These are phyloP conservation scores for Aquatica leii DNA, from an alignment of 2,888 invertebrate genomes.

Conservation along the genomic window DNA sequence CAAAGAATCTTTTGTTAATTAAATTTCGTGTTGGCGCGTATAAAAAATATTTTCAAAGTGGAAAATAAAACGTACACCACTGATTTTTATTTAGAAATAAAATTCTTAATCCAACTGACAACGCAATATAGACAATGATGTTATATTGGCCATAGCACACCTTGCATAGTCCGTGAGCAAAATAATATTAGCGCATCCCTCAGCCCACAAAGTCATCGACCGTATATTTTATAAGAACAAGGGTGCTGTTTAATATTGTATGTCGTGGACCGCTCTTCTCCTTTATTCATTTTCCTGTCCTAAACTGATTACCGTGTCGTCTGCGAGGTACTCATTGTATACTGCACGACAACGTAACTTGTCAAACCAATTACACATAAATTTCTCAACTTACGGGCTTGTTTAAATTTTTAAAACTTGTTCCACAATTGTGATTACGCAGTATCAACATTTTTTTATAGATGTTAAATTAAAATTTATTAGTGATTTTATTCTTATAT, in stretches of 20 bases:
- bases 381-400: too few relatives aligned
- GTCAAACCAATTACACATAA: too few relatives aligned
- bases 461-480: too few relatives aligned
- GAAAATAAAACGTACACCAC: slow-evolving; percentile 17
- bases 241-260: slow-evolving; percentile 50
- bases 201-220: slow-evolving; percentile 38
- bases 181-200: slow-evolving; percentile 53
- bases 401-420: too few relatives aligned
- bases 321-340: slow-evolving; percentile 46
- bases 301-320: slow-evolving; percentile 53
- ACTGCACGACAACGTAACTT: slow-evolving; percentile 15
- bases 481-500: too few relatives aligned
- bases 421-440: too few relatives aligned
- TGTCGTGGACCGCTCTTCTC: slow-evolving; percentile 46
- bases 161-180: slow-evolving; percentile 56
- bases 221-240: slow-evolving; percentile 41
- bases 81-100: slow-evolving; percentile 32
- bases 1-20: background rate
- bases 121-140: slow-evolving; percentile 55
- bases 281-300: slow-evolving; percentile 52
- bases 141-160: slow-evolving; percentile 55
- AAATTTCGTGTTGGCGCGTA: too few relatives aligned
- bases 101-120: slow-evolving; percentile 52
- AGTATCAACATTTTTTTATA: too few relatives aligned
- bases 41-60: background rate